Percentiles rank a stretch among this genome's conserved stretches.
These are phyloP conservation scores for Drosophila monieri DNA, from an alignment of 2,888 invertebrate species.

Conservation along the genomic window DNA sequence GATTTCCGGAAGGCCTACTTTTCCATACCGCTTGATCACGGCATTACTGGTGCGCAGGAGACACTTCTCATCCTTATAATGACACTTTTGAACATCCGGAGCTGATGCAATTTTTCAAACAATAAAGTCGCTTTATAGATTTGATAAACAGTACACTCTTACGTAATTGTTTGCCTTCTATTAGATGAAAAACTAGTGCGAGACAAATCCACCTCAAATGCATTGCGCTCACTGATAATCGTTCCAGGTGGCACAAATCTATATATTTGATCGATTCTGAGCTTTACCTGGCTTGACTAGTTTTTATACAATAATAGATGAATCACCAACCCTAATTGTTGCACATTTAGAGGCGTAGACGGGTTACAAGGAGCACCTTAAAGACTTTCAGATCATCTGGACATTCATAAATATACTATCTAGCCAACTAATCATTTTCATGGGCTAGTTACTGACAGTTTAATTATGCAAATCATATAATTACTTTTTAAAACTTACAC, in stretches of 20 bases:
- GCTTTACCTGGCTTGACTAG: constrained; percentile 1
- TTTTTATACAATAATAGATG: not conserved
- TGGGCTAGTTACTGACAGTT: constrained; percentile 6
- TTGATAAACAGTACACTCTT: not conserved
- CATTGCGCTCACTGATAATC: constrained; percentile 8
- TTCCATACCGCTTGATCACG: constrained; percentile 3
- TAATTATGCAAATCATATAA: constrained; percentile 28
- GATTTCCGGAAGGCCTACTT: constrained; percentile 3
- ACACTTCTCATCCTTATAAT: constrained; percentile 2
- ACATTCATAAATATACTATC: not conserved
- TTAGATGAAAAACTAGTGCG: constrained; percentile 1
- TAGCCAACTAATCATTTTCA: constrained; percentile 20
- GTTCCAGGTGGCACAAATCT: not conserved
- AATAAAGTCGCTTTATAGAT: not conserved
- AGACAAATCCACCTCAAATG: constrained; percentile 5
- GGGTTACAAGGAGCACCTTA: too few relatives aligned
- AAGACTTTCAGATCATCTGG: not conserved
- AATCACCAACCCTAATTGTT: not conserved
- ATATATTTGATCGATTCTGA: not conserved
- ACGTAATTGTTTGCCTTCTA: constrained; percentile 1
- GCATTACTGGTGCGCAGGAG: not conserved
- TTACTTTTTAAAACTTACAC: constrained; percentile 1
- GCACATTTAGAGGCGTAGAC: not conserved
- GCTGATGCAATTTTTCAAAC: not conserved
- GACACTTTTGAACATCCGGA: constrained; percentile 14